Evolutionary conservation across 2,113 vertebrate genomes (phyloP).

Genomic region (Enhydra lutris): DNA sequence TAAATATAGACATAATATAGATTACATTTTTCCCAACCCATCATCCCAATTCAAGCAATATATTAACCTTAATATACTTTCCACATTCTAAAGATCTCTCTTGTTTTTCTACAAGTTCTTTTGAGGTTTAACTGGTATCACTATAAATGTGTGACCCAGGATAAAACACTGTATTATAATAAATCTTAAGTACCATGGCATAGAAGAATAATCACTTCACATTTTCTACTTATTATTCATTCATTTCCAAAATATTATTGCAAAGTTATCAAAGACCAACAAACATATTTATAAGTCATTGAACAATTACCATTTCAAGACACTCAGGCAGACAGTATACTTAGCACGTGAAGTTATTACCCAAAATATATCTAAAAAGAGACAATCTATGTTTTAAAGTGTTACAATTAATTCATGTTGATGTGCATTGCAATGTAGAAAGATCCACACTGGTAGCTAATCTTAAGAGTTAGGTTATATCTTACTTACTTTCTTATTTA

Average conservation of each 20-base stretch:
- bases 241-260: background rate
- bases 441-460: background rate
- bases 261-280: background rate
- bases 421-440: background rate
- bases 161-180: background rate
- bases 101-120: background rate
- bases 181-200: background rate
- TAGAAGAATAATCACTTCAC: background rate
- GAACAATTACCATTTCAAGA: background rate
- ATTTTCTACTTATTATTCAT: background rate
- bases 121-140: background rate
- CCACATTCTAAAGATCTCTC: background rate
- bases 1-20: background rate
- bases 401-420: background rate
- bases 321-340: background rate
- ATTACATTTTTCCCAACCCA: background rate
- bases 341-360: background rate
- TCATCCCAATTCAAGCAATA: background rate
- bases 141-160: background rate
- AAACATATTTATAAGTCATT: background rate
- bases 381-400: background rate
- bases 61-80: background rate
- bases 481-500: background rate
- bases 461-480: background rate
- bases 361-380: background rate